Percentiles rank a stretch among this genome's conserved stretches.
Conservation (phyloP, 2,888 invertebrate species). For the Eudemis profundana region DNA sequence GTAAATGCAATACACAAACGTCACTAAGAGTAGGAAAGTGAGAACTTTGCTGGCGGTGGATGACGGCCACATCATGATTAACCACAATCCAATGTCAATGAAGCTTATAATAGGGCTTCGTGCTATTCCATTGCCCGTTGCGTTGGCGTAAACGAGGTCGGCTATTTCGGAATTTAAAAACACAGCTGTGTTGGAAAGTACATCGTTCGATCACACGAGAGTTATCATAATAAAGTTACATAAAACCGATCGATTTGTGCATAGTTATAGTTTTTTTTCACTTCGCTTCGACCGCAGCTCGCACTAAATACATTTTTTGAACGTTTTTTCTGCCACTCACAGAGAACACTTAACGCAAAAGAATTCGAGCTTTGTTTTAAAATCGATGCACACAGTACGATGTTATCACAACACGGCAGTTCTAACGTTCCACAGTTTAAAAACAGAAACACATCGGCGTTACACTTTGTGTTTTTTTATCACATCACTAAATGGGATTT, state of each 20-base stretch:
- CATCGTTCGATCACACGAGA: background rate
- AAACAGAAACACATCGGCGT: background rate
- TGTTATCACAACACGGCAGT: constrained; percentile 45
- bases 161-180: constrained; percentile 36
- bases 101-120: constrained; percentile 48
- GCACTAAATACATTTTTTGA: background rate
- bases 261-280: background rate
- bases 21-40: constrained; percentile 82
- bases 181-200: constrained; percentile 9
- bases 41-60: constrained; percentile 90
- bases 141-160: constrained; percentile 33
- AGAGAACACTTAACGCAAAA: constrained; percentile 24
- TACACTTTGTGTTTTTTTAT: constrained; percentile 27
- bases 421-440: background rate
- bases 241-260: constrained; percentile 25
- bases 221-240: constrained; percentile 3
- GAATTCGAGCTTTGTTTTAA: constrained; percentile 47
- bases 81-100: too few relatives aligned
- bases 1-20: constrained; percentile 87
- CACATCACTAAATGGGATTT: constrained; percentile 23
- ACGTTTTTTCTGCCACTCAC: constrained; percentile 11
- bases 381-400: constrained; percentile 49
- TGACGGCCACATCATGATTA: constrained; percentile 89
- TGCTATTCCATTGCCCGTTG: constrained; percentile 18
- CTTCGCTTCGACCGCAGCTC: background rate